These are phyloP conservation scores for Brienomyrus brachyistius DNA, from an alignment of 2,113 vertebrate species.

Conservation along the genomic window DNA sequence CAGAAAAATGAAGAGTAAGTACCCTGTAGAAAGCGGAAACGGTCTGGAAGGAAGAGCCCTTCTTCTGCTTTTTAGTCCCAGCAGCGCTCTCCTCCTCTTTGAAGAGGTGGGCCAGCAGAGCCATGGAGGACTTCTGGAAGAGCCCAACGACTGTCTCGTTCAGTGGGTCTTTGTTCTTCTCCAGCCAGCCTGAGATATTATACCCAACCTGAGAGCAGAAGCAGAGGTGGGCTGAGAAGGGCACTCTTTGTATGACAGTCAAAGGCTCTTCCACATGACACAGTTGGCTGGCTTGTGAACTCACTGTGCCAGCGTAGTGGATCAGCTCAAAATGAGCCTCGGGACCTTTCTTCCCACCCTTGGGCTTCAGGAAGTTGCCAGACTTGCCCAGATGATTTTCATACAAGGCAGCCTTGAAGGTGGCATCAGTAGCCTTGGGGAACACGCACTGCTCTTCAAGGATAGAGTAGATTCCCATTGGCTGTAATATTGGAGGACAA, in stretches of 20 bases:
- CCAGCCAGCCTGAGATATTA: slow-evolving; percentile 64
- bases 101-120: slow-evolving; percentile 60
- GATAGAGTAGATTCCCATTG: slow-evolving; percentile 52
- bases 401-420: slow-evolving; percentile 51
- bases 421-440: slow-evolving; percentile 48
- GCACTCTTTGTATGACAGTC: neutral
- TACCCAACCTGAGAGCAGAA: slow-evolving; percentile 52
- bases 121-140: slow-evolving; percentile 71
- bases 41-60: slow-evolving; percentile 76
- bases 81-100: slow-evolving; percentile 38
- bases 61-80: slow-evolving; percentile 66
- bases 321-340: slow-evolving; percentile 62
- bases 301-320: slow-evolving; percentile 66
- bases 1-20: neutral
- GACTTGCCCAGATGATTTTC: slow-evolving; percentile 56
- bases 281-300: neutral
- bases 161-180: slow-evolving; percentile 74
- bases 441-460: slow-evolving; percentile 54
- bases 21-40: slow-evolving; percentile 75
- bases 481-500: slow-evolving; percentile 33
- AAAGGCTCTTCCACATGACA: neutral
- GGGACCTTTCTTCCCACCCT: slow-evolving; percentile 50
- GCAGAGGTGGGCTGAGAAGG: neutral
- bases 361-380: slow-evolving; percentile 62
- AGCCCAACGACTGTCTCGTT: slow-evolving; percentile 70